Conservation (phyloP, 2,888 invertebrate species). For the Limulus polyphemus region DNA sequence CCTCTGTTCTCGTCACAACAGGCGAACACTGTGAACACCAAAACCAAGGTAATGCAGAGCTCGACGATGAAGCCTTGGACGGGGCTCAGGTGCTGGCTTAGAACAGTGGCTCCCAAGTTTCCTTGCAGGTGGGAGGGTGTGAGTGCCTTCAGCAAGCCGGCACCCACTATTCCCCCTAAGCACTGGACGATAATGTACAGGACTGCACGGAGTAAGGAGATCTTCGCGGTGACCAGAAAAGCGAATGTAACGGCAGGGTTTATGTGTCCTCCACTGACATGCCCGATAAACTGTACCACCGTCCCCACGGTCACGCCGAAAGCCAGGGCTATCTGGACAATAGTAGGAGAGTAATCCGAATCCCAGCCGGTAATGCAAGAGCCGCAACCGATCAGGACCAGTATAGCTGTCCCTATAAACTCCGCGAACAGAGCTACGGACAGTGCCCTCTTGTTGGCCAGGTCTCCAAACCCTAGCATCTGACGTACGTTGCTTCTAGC, state of each 20-base stretch:
- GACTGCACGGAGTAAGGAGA: slow-evolving; percentile 56
- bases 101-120: slow-evolving; percentile 54
- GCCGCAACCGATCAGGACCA: slow-evolving; percentile 68
- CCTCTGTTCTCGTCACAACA: slow-evolving; percentile 51
- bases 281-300: slow-evolving; percentile 61
- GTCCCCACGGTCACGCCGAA: slow-evolving; percentile 79
- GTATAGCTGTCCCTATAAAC: slow-evolving; percentile 70
- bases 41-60: slow-evolving; percentile 69
- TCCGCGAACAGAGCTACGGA: slow-evolving; percentile 76
- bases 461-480: slow-evolving; percentile 2
- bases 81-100: slow-evolving; percentile 44
- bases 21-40: slow-evolving; percentile 77
- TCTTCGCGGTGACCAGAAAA: slow-evolving; percentile 62
- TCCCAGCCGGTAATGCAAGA: slow-evolving; percentile 50
- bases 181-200: slow-evolving; percentile 72
- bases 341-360: slow-evolving; percentile 40
- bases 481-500: too few relatives aligned
- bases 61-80: slow-evolving; percentile 71
- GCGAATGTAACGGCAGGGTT: slow-evolving; percentile 87
- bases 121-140: slow-evolving; percentile 44
- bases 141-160: slow-evolving; percentile 10
- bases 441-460: slow-evolving; percentile 34
- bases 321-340: slow-evolving; percentile 65
- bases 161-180: slow-evolving; percentile 52
- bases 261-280: slow-evolving; percentile 77